phyloP scores from a whole-genome alignment of 2,113 vertebrate genomes.

The Guaruba guarouba region DNA sequence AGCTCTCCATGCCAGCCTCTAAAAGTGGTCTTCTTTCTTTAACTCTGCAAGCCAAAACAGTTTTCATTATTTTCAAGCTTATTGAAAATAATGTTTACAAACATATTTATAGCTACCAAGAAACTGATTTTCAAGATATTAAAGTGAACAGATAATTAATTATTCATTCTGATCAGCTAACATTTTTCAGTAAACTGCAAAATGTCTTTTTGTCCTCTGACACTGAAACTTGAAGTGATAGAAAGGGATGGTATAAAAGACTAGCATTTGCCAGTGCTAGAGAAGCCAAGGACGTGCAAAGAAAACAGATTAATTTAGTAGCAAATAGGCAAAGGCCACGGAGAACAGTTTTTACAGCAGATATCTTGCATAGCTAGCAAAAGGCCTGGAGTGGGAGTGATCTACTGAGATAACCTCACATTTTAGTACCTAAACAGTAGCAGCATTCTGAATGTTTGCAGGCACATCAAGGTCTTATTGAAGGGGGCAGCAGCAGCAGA shows the following conservation, averaged over 20 bases:
- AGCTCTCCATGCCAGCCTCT: background rate
- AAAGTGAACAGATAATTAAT: background rate
- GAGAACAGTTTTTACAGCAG: conserved; percentile 3
- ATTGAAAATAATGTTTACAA: background rate
- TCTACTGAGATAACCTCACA: conserved; percentile 18
- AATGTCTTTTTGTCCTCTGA: conserved; percentile 10
- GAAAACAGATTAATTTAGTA: conserved; percentile 51
- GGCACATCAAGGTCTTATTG: background rate
- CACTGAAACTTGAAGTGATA: background rate
- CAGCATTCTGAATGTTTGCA: conserved; percentile 1
- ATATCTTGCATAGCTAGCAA: conserved; percentile 9
- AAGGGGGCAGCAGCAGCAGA: background rate
- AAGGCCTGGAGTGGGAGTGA: background rate
- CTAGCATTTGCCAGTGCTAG: background rate
- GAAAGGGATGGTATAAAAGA: conserved; percentile 22
- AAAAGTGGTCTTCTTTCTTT: background rate
- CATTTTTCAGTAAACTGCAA: background rate
- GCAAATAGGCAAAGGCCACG: conserved; percentile 1
- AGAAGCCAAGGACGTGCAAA: conserved; percentile 50
- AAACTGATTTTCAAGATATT: background rate
- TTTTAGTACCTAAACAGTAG: conserved; percentile 25
- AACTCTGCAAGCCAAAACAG: background rate
- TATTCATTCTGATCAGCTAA: background rate
- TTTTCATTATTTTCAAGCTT: background rate
- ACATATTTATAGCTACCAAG: background rate